Evolutionary conservation across 1,140 invertebrate genomes (phyloP), one percentile per base, ranked within the genome.

Genomic region (Coenobita brevimanus): DNA sequence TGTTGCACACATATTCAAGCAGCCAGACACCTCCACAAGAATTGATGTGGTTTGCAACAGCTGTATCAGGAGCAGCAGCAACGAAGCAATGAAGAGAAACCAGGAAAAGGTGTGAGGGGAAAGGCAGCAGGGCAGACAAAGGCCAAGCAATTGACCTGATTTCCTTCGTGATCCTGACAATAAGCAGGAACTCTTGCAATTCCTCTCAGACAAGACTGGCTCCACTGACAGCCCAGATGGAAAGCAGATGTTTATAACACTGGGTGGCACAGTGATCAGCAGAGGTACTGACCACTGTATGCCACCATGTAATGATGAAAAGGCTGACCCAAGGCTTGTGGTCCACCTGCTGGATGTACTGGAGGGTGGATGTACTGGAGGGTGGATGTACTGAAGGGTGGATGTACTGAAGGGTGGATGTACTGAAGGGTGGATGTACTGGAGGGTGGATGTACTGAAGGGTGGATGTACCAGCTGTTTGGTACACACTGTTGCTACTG

Each of bases 121-220:
- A 82, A 82, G 41, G 79, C 64, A 8, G 79, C 57, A 3, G 36
- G 57, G 27, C 6, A 82, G 33, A 64, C 8, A 8, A 82, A 82
- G 60, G 17, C 54, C 79, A 64, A 33, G 60, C n/a, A 82, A 82
- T 54, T 82, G 54, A 57, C n/a, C 36, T 8, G 57, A 64, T 54
- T 82, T 82, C 36, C 33, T 80, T 6, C 57, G 50, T 82, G 79
- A 82, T 27, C 30, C 36, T 30, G 3, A 8, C 24, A 84, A 71
- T 24, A 86, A 86, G 57, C 38, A 80, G 46, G 69, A 86, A 80
- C 41, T 86, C 46, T 86, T 86, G 13, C 3, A 8, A 36, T 79
- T 86, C 71, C 83, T 86, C 13, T 50, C 46, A 4, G 27, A 54
- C 2, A 86, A 82, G 54, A 30, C 80, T 57, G 75, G 10, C 3